Percentiles rank a stretch among this genome's conserved stretches.
phyloP scores from a whole-genome alignment of 2,888 invertebrate species.

The Tuberolachnus salignus region DNA sequence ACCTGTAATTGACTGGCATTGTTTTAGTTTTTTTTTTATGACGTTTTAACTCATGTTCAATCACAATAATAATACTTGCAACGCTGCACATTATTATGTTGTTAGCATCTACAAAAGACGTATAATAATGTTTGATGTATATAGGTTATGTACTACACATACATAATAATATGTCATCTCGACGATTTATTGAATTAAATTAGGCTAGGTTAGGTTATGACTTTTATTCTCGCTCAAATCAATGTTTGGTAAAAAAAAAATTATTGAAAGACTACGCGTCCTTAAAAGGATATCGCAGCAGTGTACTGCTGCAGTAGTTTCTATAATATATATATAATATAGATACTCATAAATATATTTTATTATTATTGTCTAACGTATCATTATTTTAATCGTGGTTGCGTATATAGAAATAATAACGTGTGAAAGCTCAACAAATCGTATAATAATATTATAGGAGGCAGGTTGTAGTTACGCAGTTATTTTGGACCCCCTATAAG shows the following conservation, averaged over 20 bases:
- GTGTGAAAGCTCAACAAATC: not conserved
- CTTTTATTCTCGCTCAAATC: constrained; percentile 2
- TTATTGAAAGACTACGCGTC: not conserved
- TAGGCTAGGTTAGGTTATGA: constrained; percentile 5
- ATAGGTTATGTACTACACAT: too few species aligned
- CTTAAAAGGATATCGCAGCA: constrained; percentile 12
- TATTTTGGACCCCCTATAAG: too few species aligned
- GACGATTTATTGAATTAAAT: constrained; percentile 26
- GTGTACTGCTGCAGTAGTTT: constrained; percentile 5
- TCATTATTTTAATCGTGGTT: constrained; percentile 13
- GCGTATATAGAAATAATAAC: too few species aligned
- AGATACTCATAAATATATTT: not conserved
- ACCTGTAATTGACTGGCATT: too few species aligned
- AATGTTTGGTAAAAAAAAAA: constrained; percentile 2
- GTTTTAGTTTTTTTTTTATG: too few species aligned
- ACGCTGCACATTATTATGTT: too few species aligned
- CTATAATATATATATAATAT: not conserved
- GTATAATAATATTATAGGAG: not conserved
- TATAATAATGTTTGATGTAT: not conserved
- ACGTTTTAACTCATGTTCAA: too few species aligned
- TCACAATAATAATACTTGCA: too few species aligned
- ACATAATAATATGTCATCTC: not conserved
- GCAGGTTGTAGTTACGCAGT: not conserved
- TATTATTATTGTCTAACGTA: constrained; percentile 14
- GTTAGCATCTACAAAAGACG: too few species aligned